These are phyloP conservation scores for Poecilia latipinna DNA, from an alignment of 2,113 vertebrate species.

Conservation along the genomic window DNA sequence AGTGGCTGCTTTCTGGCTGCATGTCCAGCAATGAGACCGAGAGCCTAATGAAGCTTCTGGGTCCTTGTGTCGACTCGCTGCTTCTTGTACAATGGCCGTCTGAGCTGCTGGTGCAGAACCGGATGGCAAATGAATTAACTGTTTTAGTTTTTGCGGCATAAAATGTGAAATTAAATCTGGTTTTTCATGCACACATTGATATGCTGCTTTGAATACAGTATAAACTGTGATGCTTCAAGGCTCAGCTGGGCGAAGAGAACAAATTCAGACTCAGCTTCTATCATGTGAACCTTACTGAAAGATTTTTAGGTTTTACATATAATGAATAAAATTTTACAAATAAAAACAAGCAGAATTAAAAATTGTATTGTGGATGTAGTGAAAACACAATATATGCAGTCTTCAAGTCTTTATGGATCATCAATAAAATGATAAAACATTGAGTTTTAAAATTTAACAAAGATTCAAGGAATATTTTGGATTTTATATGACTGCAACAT, in stretches of 20 bases:
- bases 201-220: not conserved
- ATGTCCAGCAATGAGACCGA: constrained; percentile 40
- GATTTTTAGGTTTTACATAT: no score
- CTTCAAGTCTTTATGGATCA: not conserved
- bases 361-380: not conserved
- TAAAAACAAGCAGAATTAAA: not conserved
- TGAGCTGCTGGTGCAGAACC: constrained; percentile 34
- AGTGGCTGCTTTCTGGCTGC: constrained; percentile 55
- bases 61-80: constrained; percentile 53
- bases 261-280: no score
- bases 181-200: not conserved
- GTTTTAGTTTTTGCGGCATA: not conserved
- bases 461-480: not conserved
- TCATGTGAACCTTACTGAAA: no score
- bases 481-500: not conserved
- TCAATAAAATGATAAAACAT: not conserved
- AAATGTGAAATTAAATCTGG: not conserved
- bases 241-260: no score
- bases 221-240: no score
- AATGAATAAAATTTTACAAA: not conserved
- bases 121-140: not conserved
- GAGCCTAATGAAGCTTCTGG: constrained; percentile 66
- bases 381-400: not conserved
- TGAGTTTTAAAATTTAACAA: not conserved
- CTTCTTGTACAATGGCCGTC: constrained; percentile 41